Evolutionary conservation across 2,888 invertebrate genomes (phyloP).

Genomic region (Liopterus haemorrhoidalis): DNA sequence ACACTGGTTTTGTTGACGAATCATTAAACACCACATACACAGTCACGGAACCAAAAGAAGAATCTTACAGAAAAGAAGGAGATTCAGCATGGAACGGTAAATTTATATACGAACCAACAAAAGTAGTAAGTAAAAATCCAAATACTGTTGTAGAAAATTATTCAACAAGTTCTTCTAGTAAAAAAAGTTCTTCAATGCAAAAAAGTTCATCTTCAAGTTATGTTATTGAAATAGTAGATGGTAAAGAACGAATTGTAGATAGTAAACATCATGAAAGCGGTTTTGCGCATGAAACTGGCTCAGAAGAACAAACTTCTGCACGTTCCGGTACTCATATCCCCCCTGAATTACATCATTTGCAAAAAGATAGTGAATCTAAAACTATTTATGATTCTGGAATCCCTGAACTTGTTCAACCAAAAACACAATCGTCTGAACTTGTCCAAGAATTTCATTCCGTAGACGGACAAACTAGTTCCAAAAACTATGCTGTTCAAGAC

Average conservation of each 20-base stretch:
- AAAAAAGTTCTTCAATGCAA: constrained; percentile 51
- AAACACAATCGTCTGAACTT: constrained; percentile 47
- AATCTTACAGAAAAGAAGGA: constrained; percentile 40
- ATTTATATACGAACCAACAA: constrained; percentile 43
- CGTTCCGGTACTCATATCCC: constrained; percentile 54
- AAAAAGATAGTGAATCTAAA: constrained; percentile 51
- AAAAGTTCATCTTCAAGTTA: constrained; percentile 61
- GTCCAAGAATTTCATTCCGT: constrained; percentile 44
- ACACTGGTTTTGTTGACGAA: constrained; percentile 33
- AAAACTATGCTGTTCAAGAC: constrained; percentile 34
- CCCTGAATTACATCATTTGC: constrained; percentile 51
- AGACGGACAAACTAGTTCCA: constrained; percentile 39
- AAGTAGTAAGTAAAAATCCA: constrained; percentile 26
- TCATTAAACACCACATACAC: constrained; percentile 41
- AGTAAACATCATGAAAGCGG: constrained; percentile 56
- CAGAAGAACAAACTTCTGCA: constrained; percentile 51
- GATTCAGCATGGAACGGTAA: constrained; percentile 50
- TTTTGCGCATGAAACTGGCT: constrained; percentile 47
- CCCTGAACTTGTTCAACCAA: constrained; percentile 45
- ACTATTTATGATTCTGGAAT: constrained; percentile 54
- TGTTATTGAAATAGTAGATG: constrained; percentile 60
- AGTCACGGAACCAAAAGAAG: constrained; percentile 44
- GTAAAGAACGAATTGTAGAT: constrained; percentile 57
- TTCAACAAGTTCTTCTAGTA: constrained; percentile 45
- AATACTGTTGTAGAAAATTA: constrained; percentile 36